Base-by-base conservation (phyloP, 2,888 invertebrate species). In the Monopis laevigella region DNA sequence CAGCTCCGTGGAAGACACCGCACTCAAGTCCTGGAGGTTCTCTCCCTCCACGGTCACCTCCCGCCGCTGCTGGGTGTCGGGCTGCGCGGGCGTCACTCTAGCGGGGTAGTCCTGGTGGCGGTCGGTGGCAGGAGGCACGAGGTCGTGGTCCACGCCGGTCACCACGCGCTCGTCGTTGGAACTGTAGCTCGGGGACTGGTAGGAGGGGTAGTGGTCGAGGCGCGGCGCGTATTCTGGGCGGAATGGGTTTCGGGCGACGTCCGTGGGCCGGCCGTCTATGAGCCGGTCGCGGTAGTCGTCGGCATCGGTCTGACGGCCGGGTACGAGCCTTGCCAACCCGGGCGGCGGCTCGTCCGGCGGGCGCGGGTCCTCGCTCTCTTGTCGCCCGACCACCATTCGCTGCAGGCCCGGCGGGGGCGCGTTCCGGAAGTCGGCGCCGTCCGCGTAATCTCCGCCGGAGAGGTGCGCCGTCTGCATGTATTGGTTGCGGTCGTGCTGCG, bases 401-500 rank as follows among this genome's bases (percentile, higher is more conserved):
- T 87, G 84, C 7, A 87, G 55, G 0, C 88, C 88, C 0, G 86
- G 86, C 2, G 87, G 87, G 1, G 86, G 87, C 46, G 83, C 68
- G 48, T 84, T 82, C 44, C 67, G 68, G 32, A 70, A 73, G 48
- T 78, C 73, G 3, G 74, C 70, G 50, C 80, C 80, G 46, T 74
- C 78, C 8, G 63, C 65, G 48, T 71, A 81, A 49, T 81, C 80
- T 7, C 73, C 68, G 50, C 85, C 84, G 1, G 88, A 88, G 35
- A 90, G 65, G 54, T 89, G 89, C 12, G 89, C 89, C 2, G 90
- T 90, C 66, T 90, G 89, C 44, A 90, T 66, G 60, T 90, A 90
- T 60, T 90, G 88, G 59, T 90, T 89, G 43, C 90, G 78, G 52
- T 90, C 90, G 58, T 85, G 86, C 45, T 84, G 86, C 0, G 88